These are phyloP conservation scores for Halocaridina rubra DNA, from an alignment of 2,888 invertebrate species.

Conservation along the genomic window DNA sequence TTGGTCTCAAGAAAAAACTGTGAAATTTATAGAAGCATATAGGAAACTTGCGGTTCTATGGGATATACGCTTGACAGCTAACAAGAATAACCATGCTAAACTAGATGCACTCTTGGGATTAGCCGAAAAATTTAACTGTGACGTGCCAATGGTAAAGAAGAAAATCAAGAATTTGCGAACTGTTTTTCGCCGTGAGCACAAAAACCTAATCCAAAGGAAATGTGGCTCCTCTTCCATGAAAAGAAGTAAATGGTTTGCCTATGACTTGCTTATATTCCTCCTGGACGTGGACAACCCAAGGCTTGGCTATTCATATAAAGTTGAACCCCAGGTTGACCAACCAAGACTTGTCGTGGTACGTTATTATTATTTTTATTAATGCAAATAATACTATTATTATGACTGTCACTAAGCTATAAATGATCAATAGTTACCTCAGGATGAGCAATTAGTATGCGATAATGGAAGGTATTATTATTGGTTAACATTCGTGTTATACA, in stretches of 20 bases:
- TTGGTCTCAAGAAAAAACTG: constrained; percentile 22
- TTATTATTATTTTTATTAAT: not conserved
- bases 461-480: no score
- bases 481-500: no score
- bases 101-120: not conserved
- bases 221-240: not conserved
- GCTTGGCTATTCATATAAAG: not conserved
- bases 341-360: not conserved
- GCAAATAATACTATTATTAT: not conserved
- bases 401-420: not conserved
- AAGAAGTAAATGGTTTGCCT: not conserved
- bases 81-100: not conserved
- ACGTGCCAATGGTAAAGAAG: not conserved
- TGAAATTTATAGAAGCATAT: constrained; percentile 27
- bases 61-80: constrained; percentile 4
- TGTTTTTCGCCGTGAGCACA: not conserved
- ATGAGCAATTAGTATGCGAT: no score
- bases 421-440: not conserved
- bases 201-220: not conserved
- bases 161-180: not conserved
- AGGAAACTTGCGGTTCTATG: constrained; percentile 3
- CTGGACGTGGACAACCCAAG: not conserved
- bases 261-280: not conserved
- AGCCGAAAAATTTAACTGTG: not conserved
- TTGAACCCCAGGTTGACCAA: not conserved